A percentile compares a stretch with the other conserved stretches of the same genome.
These are phyloP conservation scores for Myiopsitta monachus DNA, from an alignment of 2,113 vertebrate species.

Conservation along the genomic window DNA sequence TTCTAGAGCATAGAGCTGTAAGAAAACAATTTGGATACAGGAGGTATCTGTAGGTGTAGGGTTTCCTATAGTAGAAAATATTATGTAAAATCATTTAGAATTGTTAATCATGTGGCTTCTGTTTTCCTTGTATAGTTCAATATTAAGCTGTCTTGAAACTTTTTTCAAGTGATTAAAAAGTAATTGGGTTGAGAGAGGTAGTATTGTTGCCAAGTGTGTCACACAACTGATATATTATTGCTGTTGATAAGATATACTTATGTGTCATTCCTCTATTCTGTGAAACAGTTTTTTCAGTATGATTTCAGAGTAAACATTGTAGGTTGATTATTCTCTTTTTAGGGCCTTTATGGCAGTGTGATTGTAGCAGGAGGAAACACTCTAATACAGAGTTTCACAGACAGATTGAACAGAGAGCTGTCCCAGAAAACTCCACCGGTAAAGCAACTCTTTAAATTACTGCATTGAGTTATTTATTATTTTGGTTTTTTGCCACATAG, in stretches of 20 bases:
- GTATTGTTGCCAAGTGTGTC: not conserved
- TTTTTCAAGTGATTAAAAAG: not conserved
- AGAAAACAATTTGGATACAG: not conserved
- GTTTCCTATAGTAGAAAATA: not conserved
- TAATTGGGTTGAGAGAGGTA: not conserved
- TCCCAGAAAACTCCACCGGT: constrained; percentile 99
- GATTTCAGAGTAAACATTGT: not conserved
- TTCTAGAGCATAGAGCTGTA: not conserved
- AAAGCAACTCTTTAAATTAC: constrained; percentile 17
- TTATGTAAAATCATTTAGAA: not conserved
- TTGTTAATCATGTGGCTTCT: not conserved
- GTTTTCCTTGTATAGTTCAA: not conserved
- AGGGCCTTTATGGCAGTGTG: constrained; percentile 98
- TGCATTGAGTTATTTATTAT: not conserved
- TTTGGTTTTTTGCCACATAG: not conserved
- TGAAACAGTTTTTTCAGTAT: not conserved
- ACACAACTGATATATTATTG: not conserved
- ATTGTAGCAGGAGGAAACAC: constrained; percentile 98
- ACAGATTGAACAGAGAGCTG: constrained; percentile 93
- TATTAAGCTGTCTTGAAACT: not conserved
- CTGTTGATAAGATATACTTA: accelerated
- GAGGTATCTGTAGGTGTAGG: not conserved
- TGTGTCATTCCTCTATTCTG: not conserved
- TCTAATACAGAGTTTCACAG: constrained; percentile 96
- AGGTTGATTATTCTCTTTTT: not conserved